Evolutionary conservation across 2,797 vertebrate genomes (phyloP).

Genomic region (Carcharodon carcharias): DNA sequence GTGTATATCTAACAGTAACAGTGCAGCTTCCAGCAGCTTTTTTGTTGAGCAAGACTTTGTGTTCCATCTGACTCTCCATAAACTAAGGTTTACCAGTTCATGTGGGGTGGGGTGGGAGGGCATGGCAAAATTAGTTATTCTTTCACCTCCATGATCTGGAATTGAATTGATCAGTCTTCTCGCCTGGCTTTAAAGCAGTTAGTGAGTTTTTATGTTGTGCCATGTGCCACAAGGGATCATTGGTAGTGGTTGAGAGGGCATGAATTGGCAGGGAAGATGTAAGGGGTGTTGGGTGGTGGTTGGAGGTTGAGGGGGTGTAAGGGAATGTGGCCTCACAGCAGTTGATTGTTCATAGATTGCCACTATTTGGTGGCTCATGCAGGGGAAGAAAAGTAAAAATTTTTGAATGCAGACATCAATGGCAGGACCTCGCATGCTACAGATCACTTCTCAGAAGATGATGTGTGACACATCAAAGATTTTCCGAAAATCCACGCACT

Average conservation of each 20-base stretch:
- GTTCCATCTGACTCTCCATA: background rate
- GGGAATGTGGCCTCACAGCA: background rate
- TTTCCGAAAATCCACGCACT: background rate
- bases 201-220: background rate
- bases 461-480: background rate
- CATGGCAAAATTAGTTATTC: background rate
- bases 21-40: background rate
- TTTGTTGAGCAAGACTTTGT: background rate
- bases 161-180: background rate
- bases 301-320: no score
- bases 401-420: background rate
- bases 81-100: background rate
- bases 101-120: no score
- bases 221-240: background rate
- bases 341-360: background rate
- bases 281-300: no score
- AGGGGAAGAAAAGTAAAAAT: background rate
- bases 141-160: background rate
- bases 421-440: no score
- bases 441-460: background rate
- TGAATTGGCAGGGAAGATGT: no score
- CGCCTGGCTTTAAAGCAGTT: background rate
- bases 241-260: no score
- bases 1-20: background rate
- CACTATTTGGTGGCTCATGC: background rate